Base-by-base conservation (phyloP, 2,797 vertebrate genomes). In the Triplophysa bombifrons region DNA sequence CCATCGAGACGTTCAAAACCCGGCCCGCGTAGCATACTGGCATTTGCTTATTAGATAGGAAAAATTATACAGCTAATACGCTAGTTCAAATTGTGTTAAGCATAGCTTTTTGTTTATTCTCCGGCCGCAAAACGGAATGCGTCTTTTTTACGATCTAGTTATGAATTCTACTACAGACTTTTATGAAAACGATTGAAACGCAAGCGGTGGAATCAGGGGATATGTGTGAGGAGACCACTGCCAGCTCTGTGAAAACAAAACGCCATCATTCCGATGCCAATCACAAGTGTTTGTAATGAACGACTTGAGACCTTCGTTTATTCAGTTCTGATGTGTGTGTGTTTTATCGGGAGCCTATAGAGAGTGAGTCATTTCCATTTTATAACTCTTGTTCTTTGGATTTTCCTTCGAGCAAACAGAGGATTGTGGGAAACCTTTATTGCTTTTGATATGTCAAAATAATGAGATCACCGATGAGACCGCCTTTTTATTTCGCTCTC, bases 51-150 rank as follows among this genome's bases (percentile, higher is more conserved):
- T 83, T 80, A 80, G 73, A 66, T 76, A 20, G 65, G 34, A 60
- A 56, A 61, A 51, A 61, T 67, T 46, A 75, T 50, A 79, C 55
- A 72, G 56, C 38, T 72, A 67, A 67, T 73, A 50, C 30, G 71
- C 65, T 55, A 3, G 69, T 66, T 20, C 46, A 80, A 80, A 80
- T 79, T 81, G 67, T 72, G 66, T 81, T 75, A 75, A 78, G 69
- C 63, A 66, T 68, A 50, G 44, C 60, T 74, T 80, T 70, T 58
- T 69, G 46, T 76, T 76, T 73, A 55, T 63, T 34, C 14, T 25
- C 22, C 74, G 34, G 16, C 3, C 11, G 66, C 60, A 38, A 53
- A 67, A 71, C 20, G 60, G 22, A 64, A 64, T 65, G 53, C 65
- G 72, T 50, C 17, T 64, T 27, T 61, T 66, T 75, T 1, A 22